phyloP scores from a whole-genome alignment of 2,888 invertebrate genomes.

The Andrena praecox region DNA sequence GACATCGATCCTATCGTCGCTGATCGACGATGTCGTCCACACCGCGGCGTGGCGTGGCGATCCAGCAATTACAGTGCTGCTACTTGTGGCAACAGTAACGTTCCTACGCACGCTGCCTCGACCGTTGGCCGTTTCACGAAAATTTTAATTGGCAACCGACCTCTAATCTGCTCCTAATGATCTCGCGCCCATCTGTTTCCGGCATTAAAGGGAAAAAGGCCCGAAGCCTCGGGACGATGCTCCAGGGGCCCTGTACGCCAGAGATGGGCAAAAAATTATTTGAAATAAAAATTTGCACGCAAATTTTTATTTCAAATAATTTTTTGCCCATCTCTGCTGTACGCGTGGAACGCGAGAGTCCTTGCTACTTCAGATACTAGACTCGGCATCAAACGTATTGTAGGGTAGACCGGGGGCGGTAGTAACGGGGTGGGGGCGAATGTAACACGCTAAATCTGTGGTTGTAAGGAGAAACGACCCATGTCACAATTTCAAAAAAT shows the following conservation, averaged over 20 bases:
- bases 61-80: conserved; percentile 57
- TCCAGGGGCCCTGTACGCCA: not conserved
- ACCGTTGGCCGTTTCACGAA: conserved; percentile 56
- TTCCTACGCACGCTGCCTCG: conserved; percentile 19
- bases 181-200: conserved; percentile 69
- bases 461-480: no score
- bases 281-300: no score
- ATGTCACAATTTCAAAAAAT: no score
- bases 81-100: conserved; percentile 21
- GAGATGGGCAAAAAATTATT: no score
- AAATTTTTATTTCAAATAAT: no score
- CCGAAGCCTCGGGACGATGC: not conserved
- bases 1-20: conserved; percentile 61
- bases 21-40: conserved; percentile 66
- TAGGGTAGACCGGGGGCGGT: no score
- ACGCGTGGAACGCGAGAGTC: not conserved
- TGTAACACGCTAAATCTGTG: no score
- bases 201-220: conserved; percentile 13
- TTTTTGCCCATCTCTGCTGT: no score
- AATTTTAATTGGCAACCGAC: conserved; percentile 66
- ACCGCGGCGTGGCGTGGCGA: conserved; percentile 1
- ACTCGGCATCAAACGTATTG: no score
- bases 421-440: no score
- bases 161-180: conserved; percentile 67
- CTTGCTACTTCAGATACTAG: no score